Conservation (phyloP, 2,113 vertebrate genomes). For the Lampris megalopsis region DNA sequence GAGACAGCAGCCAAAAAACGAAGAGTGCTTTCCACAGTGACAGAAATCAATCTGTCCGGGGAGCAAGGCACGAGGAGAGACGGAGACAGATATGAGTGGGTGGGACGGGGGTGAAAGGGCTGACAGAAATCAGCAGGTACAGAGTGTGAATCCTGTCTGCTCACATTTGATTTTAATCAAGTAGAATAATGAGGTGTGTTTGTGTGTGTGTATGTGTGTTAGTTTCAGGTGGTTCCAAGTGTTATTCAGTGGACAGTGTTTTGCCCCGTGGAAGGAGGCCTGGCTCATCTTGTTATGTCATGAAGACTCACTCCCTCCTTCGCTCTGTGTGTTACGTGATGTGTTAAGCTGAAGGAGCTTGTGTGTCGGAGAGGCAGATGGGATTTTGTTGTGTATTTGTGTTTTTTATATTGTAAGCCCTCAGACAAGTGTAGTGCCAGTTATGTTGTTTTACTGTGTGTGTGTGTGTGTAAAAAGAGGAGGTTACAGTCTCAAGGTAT, state of each 20-base stretch:
- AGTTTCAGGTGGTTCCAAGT: not conserved
- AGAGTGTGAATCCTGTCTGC: constrained; percentile 3
- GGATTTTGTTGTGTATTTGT: no score
- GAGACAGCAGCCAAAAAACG: not conserved
- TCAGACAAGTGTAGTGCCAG: no score
- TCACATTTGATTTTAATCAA: constrained; percentile 44
- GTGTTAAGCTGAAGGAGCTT: no score
- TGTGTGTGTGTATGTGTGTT: not conserved
- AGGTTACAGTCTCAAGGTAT: constrained; percentile 13
- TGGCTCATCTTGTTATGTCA: no score
- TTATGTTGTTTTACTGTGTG: not conserved
- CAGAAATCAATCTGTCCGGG: constrained; percentile 76
- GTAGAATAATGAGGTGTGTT: constrained; percentile 10
- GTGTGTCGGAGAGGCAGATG: no score
- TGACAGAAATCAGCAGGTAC: constrained; percentile 40
- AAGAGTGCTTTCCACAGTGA: constrained; percentile 48
- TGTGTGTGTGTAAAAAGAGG: constrained; percentile 1
- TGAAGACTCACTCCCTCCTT: no score
- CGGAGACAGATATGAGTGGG: not conserved
- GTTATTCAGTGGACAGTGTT: constrained; percentile 28
- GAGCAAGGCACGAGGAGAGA: constrained; percentile 40
- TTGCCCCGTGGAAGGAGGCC: not conserved
- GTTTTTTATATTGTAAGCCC: no score
- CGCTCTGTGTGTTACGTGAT: no score
- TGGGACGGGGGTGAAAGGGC: constrained; percentile 17